Evolutionary conservation across 2,888 invertebrate species (phyloP).

Genomic region (Dynastes grantii): DNA sequence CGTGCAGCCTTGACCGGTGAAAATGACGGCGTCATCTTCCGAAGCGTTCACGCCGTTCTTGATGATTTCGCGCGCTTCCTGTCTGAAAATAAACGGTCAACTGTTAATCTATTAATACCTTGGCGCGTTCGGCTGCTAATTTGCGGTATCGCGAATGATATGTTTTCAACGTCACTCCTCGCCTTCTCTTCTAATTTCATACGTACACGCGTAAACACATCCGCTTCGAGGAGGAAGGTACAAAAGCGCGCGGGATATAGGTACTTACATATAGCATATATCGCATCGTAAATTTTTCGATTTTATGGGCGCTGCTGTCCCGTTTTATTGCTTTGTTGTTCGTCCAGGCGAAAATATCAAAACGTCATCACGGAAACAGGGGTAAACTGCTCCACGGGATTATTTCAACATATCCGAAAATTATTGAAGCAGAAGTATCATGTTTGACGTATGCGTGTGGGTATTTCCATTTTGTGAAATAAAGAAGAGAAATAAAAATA

Average conservation of each 20-base stretch:
- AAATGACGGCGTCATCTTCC: slow-evolving; percentile 85
- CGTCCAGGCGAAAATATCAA: not conserved
- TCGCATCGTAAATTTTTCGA: slow-evolving; percentile 20
- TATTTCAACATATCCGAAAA: too few species aligned
- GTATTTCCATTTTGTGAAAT: too few species aligned
- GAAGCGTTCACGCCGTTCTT: slow-evolving; percentile 85
- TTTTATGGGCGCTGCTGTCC: slow-evolving; percentile 5
- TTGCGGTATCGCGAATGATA: not conserved
- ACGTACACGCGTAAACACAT: not conserved
- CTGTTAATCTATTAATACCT: slow-evolving; percentile 19
- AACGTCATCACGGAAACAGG: not conserved
- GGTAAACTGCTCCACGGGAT: not conserved
- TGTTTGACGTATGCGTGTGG: too few species aligned
- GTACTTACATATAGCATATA: not conserved
- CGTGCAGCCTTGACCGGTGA: slow-evolving; percentile 82
- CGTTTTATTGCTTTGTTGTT: slow-evolving; percentile 27
- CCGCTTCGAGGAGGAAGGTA: not conserved
- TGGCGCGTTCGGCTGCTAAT: not conserved
- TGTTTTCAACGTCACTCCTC: not conserved
- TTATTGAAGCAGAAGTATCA: too few species aligned
- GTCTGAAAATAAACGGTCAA: slow-evolving; percentile 72
- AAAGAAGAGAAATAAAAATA: too few species aligned
- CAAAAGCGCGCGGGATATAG: not conserved
- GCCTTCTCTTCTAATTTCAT: slow-evolving; percentile 10
- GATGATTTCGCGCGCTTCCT: slow-evolving; percentile 86